Evolutionary conservation across 2,888 invertebrate genomes (phyloP), one percentile per base, ranked within the genome.

Genomic region (Creontiades dilutus): DNA sequence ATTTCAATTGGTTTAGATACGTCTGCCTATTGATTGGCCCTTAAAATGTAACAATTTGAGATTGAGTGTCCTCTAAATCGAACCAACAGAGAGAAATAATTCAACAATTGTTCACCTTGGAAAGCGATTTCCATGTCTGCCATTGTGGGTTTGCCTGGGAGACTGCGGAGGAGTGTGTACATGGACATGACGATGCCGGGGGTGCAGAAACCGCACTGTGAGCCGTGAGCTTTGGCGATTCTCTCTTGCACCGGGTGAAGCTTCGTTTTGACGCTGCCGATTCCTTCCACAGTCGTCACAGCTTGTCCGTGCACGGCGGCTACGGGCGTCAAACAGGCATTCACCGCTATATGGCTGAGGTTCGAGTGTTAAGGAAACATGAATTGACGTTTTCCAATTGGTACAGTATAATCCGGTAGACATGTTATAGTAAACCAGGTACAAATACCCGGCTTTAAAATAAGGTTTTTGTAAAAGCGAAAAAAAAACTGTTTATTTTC

Each of bases 131-230:
- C 97, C 92, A 98, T 94, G 91, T 98, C 96, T 16, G 95, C 93
- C 94, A 97, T 96, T 0, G 95, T 94, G 7, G 98, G 97, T 92
- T 95, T 95, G 90, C 94, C 91, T 0, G 95, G 94, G 75, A 95
- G 95, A 92, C 95, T 96, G 92, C 99, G 94, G 0, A 99, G 93
- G 75, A 99, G 94, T 0, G 98, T 94, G 92, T 98, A 99, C 98
- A 99, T 98, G 0, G 98, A 98, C 99, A 99, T 99, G 0, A 99
- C 97, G 91, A 99, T 98, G 47, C 99, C 99, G 0, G 98, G 98
- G 0, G 98, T 98, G 92, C 98, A 98, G 93, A 98, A 98, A 0
- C 98, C 98, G 93, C 99, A 99, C 93, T 99, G 99, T 0, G 98
- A 97, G 0, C 99, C 99, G 92, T 99, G 98, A 0, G 97, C 95